Evolutionary conservation across 2,797 vertebrate genomes (phyloP).

Genomic region (Emydoidea blandingii): DNA sequence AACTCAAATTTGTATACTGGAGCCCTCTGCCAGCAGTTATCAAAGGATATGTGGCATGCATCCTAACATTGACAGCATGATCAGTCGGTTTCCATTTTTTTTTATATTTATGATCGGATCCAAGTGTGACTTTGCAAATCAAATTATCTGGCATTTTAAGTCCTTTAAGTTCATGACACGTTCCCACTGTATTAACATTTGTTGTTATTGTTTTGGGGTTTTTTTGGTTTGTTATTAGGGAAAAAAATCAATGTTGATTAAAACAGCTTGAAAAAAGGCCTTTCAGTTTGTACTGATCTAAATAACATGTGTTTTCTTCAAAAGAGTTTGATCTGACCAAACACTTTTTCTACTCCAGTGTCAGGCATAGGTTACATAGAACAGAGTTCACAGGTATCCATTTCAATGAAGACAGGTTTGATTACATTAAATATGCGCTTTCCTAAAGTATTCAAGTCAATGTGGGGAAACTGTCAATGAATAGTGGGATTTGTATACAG

Average conservation of each 20-base stretch:
- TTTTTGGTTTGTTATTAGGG: not conserved
- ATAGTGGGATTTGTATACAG: not conserved
- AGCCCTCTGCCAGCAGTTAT: constrained; percentile 54
- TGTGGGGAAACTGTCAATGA: not conserved
- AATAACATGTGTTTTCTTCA: not conserved
- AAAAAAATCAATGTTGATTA: not conserved
- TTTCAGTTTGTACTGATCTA: constrained; percentile 5
- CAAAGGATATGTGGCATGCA: constrained; percentile 48
- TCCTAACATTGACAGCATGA: constrained; percentile 15
- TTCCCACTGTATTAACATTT: not conserved
- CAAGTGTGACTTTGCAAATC: not conserved
- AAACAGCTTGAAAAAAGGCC: not conserved
- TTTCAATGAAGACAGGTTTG: not conserved
- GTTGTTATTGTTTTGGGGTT: not conserved
- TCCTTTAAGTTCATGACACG: not conserved
- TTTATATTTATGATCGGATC: not conserved
- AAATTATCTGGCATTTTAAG: not conserved
- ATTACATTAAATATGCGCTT: constrained; percentile 18
- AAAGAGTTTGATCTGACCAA: not conserved
- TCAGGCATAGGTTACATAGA: not conserved
- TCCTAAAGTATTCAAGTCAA: not conserved
- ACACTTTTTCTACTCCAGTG: not conserved
- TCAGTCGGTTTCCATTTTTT: constrained; percentile 17
- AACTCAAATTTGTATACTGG: constrained; percentile 38
- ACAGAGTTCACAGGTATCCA: not conserved